Conservation (phyloP, 1,140 invertebrate genomes). For the Pentalonia nigronervosa region DNA sequence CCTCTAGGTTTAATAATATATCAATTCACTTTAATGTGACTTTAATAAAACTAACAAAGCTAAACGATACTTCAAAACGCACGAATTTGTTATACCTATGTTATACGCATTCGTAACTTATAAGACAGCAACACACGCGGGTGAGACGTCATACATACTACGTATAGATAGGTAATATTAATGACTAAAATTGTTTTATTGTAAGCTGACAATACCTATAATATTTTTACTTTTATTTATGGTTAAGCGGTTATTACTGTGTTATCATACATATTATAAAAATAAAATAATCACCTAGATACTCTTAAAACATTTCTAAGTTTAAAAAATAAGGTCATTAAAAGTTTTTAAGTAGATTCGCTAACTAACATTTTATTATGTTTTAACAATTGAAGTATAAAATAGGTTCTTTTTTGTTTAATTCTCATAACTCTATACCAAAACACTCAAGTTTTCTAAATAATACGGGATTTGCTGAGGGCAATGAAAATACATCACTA, state of each 20-base stretch:
- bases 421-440: not conserved
- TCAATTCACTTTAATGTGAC: not conserved
- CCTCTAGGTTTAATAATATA: not conserved
- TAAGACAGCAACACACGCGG: not conserved
- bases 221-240: not conserved
- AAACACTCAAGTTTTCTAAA: not conserved
- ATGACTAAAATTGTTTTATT: not conserved
- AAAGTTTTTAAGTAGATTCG: not conserved
- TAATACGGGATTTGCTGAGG: not conserved
- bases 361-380: not conserved
- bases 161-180: not conserved
- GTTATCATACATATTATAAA: not conserved
- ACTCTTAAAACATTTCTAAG: not conserved
- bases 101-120: not conserved
- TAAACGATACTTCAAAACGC: not conserved
- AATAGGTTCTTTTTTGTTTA: not conserved
- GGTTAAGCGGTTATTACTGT: not conserved
- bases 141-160: not conserved
- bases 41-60: not conserved
- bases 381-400: not conserved
- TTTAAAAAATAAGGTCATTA: not conserved
- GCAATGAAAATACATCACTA: constrained; percentile 10
- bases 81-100: not conserved
- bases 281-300: not conserved
- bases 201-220: not conserved